Evolutionary conservation across 2,888 invertebrate genomes (phyloP), one percentile per base, ranked within the genome.

Genomic region (Ecliptopera silaceata): DNA sequence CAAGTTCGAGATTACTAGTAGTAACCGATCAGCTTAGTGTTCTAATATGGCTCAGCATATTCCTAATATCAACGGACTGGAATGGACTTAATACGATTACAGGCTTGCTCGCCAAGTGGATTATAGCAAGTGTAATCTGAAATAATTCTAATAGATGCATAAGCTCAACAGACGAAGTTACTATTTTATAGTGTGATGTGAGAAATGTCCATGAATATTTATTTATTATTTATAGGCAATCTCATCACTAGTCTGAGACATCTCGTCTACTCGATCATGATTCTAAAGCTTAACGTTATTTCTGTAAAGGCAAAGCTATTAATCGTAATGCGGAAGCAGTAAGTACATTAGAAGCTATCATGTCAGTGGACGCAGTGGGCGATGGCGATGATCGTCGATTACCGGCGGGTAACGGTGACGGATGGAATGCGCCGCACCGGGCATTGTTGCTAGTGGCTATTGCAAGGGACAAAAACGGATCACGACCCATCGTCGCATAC

Each of bases 351-450:
- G 63, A 59, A 64, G 59, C 57, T 60, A 68, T 59, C 64, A 66
- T 57, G 61, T 63, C 63, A 60, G 61, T 61, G 60, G 59, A 59
- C 29, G 56, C 59, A 47, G 61, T 65, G 64, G 69, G 69, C 71
- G 78, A 78, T 78, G 75, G 69, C 71, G 78, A 77, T 78, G 75
- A 80, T 79, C 71, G 82, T 75, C 80, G 79, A 85, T 84, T 80
- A 83, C 78, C 75, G 79, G 64, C 74, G 75, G 72, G 68, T 88
- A 88, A 88, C 89, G 88, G 88, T 86, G 85, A 72, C 76, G 74
- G 76, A 71, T 74, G 88, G 89, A 86, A 88, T 88, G 89, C 77
- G 80, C 63, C 13, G 22, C 26, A 42, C 47, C 77, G 80, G 80
- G 82, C 85, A 88, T 88, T 88, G 88, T 88, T 87, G 79, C 75